Evolutionary conservation across 1,140 invertebrate species (phyloP).

Genomic region (Leptoteleia sp.): DNA sequence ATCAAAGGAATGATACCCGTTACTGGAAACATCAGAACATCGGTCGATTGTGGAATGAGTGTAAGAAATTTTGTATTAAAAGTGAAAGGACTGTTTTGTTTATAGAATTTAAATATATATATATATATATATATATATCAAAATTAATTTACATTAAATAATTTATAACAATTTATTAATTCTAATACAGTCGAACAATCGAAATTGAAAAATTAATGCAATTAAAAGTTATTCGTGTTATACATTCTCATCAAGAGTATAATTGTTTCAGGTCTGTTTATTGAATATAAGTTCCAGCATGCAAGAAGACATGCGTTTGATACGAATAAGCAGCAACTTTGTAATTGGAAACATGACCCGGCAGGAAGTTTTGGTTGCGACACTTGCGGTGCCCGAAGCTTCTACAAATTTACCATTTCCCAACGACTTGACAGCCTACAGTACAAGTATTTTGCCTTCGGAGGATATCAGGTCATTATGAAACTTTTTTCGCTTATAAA

Average conservation of each 20-base stretch:
- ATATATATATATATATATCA: no score
- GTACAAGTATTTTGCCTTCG: conserved; percentile 76
- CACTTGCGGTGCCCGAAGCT: conserved; percentile 79
- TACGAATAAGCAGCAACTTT: conserved; percentile 82
- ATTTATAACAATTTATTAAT: no score
- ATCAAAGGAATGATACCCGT: conserved; percentile 83
- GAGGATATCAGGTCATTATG: conserved; percentile 74
- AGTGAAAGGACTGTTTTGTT: no score
- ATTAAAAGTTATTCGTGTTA: no score
- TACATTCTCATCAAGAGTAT: no score
- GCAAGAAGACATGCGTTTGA: conserved; percentile 81
- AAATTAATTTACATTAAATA: conserved; percentile 1
- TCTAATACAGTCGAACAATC: no score
- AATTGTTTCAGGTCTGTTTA: conserved; percentile 76
- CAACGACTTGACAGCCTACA: conserved; percentile 73
- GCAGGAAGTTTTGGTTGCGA: conserved; percentile 79
- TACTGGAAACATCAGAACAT: conserved; percentile 81
- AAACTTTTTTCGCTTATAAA: no score
- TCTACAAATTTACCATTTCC: conserved; percentile 73
- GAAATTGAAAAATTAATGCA: no score
- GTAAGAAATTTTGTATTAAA: conserved; percentile 68
- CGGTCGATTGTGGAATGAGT: conserved; percentile 79
- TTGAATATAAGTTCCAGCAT: conserved; percentile 81
- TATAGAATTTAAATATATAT: no score
- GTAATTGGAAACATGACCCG: conserved; percentile 82